Conservation (phyloP, 2,888 invertebrate genomes). For the Cepaea hortensis region DNA sequence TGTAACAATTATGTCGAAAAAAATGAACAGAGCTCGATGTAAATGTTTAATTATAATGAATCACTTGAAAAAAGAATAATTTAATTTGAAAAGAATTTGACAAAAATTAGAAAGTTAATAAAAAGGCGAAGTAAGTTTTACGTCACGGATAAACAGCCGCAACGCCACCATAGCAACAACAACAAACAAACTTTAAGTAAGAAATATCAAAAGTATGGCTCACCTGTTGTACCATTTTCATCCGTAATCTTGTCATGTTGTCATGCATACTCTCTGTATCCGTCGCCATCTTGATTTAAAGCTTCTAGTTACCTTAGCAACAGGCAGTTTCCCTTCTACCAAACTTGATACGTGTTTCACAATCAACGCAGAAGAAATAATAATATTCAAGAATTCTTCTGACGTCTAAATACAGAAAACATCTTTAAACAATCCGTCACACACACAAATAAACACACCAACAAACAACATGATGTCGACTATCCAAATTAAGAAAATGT, state of each 20-base stretch:
- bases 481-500: too few relatives aligned
- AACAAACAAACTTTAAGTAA: neutral
- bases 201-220: conserved; percentile 13
- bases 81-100: too few relatives aligned
- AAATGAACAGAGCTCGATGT: too few relatives aligned
- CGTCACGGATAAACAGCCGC: too few relatives aligned
- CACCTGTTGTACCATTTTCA: conserved; percentile 67
- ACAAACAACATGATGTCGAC: too few relatives aligned
- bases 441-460: too few relatives aligned
- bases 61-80: too few relatives aligned
- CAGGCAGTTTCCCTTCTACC: neutral
- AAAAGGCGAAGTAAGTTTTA: too few relatives aligned
- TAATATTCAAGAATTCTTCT: neutral
- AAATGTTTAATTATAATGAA: too few relatives aligned
- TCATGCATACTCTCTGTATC: conserved; percentile 63
- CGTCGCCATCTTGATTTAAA: conserved; percentile 52
- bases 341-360: neutral
- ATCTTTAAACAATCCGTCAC: neutral
- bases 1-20: too few relatives aligned
- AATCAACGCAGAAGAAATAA: neutral
- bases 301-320: neutral
- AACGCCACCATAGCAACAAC: neutral
- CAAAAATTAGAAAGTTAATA: too few relatives aligned
- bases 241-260: conserved; percentile 61
- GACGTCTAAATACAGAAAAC: neutral